Conservation (phyloP, 2,888 invertebrate species). For the Neoitamus cyanurus region DNA sequence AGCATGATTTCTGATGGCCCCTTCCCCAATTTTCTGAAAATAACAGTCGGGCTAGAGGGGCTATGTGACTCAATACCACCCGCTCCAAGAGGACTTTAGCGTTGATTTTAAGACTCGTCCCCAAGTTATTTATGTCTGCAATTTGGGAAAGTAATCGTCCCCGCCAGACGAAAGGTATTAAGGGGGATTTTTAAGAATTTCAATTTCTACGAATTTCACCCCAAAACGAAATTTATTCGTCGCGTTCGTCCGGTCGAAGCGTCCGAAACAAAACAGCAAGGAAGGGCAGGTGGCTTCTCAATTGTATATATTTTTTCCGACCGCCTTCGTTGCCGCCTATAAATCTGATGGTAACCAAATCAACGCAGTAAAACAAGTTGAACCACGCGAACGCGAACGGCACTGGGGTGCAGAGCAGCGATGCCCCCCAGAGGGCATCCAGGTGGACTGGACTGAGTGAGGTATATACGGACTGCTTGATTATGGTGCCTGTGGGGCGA, state of each 20-base stretch:
- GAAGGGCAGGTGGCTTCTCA: neutral
- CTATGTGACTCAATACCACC: neutral
- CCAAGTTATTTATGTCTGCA: neutral
- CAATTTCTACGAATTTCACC: neutral
- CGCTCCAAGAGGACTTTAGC: neutral
- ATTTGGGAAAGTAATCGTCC: neutral
- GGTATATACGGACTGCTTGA: neutral
- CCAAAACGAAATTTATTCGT: neutral
- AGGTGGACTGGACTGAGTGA: neutral
- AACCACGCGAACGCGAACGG: neutral
- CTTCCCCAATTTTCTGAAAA: neutral
- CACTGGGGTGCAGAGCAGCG: neutral
- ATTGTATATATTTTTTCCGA: neutral
- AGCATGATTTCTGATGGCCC: neutral
- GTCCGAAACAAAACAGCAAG: neutral
- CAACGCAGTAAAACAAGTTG: neutral
- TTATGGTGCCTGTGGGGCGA: neutral
- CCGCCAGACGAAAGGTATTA: neutral
- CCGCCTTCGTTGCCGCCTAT: neutral
- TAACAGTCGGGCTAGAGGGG: neutral
- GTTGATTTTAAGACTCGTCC: neutral
- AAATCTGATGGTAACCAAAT: neutral
- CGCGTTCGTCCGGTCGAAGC: neutral
- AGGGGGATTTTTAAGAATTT: neutral
- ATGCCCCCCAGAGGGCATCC: neutral